Evolutionary conservation across 2,797 vertebrate species (phyloP), one percentile per base, ranked within the genome.

Genomic region (Mus caroli): DNA sequence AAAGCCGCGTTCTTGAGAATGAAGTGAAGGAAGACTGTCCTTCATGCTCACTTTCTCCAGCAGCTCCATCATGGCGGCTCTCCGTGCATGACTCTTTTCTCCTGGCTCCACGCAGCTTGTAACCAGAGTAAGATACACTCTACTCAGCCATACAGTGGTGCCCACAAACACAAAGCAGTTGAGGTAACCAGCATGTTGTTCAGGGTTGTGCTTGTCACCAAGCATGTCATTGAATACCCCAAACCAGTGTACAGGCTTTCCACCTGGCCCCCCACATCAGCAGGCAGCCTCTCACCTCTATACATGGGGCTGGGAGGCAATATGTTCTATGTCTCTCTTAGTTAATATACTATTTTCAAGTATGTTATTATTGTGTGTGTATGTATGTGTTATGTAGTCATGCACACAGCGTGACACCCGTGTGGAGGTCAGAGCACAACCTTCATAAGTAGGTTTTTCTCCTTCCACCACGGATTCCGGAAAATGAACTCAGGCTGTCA

Each of bases 51-150:
- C 1, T 11, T 40, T 83, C 67, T 92, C 40, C 9, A 6, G 1
- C 26, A 62, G 14, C 9, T 12, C 4, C 15, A 11, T 31, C 56
- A 15, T 67, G 62, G 43, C 1, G 4, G 28, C 60, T 2, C 1
- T 46, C 11, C 5, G 19, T 67, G 19, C 26, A 2, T 46, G 40
- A 7, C 82, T 84, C 26, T 64, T 64, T 46, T 31, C 58, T 10
- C 19, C 82, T 28, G 79, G 56, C n/a, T 75, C 14, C 52, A 3
- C 1, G 0, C 1, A 54, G 58, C 58, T 91, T 0, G 0, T 4
- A 0, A 54, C 31, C 40, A n/a, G 50, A 19, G 3, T 3, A 12
- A 43, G 92, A 34, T 22, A 13, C 0, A 0, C 31, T 14, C 50
- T 26, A 11, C n/a, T 22, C 19, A 28, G 24, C 28, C 40, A 37